phyloP scores from a whole-genome alignment of 2,797 vertebrate species.

The Cirrhinus molitorella region DNA sequence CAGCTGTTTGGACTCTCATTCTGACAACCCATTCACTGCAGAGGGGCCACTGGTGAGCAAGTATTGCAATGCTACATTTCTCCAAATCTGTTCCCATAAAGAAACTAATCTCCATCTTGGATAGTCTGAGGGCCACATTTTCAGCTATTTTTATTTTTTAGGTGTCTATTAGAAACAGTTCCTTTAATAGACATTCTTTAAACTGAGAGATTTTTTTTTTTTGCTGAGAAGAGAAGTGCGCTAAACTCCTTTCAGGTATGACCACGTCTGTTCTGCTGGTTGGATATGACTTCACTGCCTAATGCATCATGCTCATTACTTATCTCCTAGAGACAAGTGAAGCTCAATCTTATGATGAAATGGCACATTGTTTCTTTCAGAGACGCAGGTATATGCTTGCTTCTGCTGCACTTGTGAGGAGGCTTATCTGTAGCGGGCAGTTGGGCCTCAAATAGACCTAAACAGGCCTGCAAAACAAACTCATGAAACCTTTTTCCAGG shows the following conservation, averaged over 20 bases:
- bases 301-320: slow-evolving; percentile 16
- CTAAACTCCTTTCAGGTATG: not conserved
- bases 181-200: too few species aligned
- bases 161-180: too few species aligned
- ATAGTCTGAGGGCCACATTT: not conserved
- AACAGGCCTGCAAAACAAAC: slow-evolving; percentile 5
- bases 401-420: not conserved
- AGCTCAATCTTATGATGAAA: slow-evolving; percentile 11
- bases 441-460: slow-evolving; percentile 36
- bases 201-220: too few species aligned
- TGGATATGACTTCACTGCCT: slow-evolving; percentile 7
- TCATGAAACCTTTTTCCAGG: not conserved
- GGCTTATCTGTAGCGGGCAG: slow-evolving; percentile 34
- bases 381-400: slow-evolving; percentile 1
- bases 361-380: slow-evolving; percentile 1
- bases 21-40: too few species aligned
- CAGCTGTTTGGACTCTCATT: too few species aligned
- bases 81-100: too few species aligned
- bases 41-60: too few species aligned
- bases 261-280: not conserved
- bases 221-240: not conserved
- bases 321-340: slow-evolving; percentile 9
- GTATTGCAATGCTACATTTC: too few species aligned
- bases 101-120: not conserved
- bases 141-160: too few species aligned